These are phyloP conservation scores for Pinna nobilis DNA, from an alignment of 1,140 invertebrate species.

Conservation along the genomic window DNA sequence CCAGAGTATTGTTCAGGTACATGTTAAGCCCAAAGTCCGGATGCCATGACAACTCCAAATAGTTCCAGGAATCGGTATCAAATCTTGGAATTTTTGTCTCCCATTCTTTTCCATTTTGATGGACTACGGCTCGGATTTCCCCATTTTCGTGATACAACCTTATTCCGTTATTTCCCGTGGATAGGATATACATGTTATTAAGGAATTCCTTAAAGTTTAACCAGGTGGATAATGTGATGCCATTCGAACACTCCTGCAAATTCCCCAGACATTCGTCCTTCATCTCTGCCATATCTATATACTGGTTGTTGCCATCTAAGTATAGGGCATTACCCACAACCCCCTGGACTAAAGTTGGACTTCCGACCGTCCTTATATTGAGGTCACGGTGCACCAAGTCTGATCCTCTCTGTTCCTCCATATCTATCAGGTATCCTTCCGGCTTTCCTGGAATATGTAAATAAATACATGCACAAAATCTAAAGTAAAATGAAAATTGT, in stretches of 20 bases:
- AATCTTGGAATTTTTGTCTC: slow-evolving; percentile 45
- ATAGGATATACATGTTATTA: slow-evolving; percentile 67
- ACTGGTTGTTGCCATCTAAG: slow-evolving; percentile 64
- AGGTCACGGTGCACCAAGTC: slow-evolving; percentile 52
- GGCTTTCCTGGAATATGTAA: slow-evolving; percentile 61
- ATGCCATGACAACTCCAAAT: slow-evolving; percentile 71
- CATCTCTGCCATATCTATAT: slow-evolving; percentile 63
- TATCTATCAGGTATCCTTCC: slow-evolving; percentile 56
- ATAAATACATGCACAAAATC: neutral
- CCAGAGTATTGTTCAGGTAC: slow-evolving; percentile 65
- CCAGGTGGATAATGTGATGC: slow-evolving; percentile 69
- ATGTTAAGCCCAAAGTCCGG: slow-evolving; percentile 65
- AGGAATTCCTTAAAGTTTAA: slow-evolving; percentile 59
- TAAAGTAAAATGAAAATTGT: no score
- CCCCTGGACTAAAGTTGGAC: slow-evolving; percentile 61
- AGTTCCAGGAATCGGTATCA: slow-evolving; percentile 65
- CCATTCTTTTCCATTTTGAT: slow-evolving; percentile 50
- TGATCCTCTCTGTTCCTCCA: slow-evolving; percentile 59
- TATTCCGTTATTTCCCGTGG: slow-evolving; percentile 64
- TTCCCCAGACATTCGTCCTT: slow-evolving; percentile 66
- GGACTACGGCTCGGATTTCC: slow-evolving; percentile 56
- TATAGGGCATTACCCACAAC: slow-evolving; percentile 64
- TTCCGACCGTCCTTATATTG: slow-evolving; percentile 47
- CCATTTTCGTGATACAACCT: slow-evolving; percentile 60
- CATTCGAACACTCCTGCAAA: slow-evolving; percentile 62